Evolutionary conservation across 2,797 vertebrate species (phyloP), one percentile per base, ranked within the genome.

Genomic region (Epinephelus coioides): DNA sequence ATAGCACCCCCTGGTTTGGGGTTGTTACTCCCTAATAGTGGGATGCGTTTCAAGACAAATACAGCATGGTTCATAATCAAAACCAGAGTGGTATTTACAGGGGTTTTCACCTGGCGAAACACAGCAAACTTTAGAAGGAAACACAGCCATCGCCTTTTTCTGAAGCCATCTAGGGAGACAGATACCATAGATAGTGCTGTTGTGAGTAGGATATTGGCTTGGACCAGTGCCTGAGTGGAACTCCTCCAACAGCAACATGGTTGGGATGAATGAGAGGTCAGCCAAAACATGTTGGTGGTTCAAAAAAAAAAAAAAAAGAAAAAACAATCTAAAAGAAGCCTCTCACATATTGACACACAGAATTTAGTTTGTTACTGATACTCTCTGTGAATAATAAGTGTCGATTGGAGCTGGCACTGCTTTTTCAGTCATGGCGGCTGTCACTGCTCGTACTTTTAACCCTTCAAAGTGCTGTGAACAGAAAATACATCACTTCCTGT

Each of bases 211-310:
- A 75, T 73, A 21, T 44, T 21, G 69, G 60, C 27, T 66, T 86
- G 83, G 85, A 68, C 5, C 49, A 0, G 23, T 23, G 82, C 76
- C 84, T 43, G 49, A 4, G 71, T 90, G 88, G 86, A 78, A 43
- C 68, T 72, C 11, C 65, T 88, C 84, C 87, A 89, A 73, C 30
- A 76, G 34, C 74, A 73, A 77, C 81, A 60, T 76, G 82, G 23
- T 67, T 13, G 63, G 56, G 83, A 84, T 83, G 67, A 67, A 78
- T 40, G 69, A 61, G 60, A 57, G 86, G 79, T 85, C 87, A 78
- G 62, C 82, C 76, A 60, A 34, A 69, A 61, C 64, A 13, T 11
- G 69, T 19, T 18, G 47, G 30, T 18, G 72, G 57, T 23, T 25
- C 9, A 67, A 63, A 60, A 62, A 55, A 53, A 46, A 14, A 0